Percentiles rank a stretch among this genome's conserved stretches.
phyloP scores from a whole-genome alignment of 2,113 vertebrate species.

The Felis chaus region DNA sequence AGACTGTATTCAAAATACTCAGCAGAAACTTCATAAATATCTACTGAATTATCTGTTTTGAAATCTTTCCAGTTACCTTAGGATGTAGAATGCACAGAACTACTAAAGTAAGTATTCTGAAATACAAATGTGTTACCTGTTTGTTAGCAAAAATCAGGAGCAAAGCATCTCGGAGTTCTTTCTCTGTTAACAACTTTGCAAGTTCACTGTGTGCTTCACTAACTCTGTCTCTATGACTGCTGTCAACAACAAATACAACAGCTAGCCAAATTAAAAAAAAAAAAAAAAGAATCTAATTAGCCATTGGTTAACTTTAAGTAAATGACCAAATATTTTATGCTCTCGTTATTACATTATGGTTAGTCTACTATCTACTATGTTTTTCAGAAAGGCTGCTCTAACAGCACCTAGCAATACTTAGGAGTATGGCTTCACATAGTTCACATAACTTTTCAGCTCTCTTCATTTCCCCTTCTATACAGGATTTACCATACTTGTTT shows the following conservation, averaged over 20 bases:
- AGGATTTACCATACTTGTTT: slow-evolving; percentile 3
- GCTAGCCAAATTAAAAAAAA: slow-evolving; percentile 84
- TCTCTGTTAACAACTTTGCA: slow-evolving; percentile 96
- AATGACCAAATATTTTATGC: slow-evolving; percentile 33
- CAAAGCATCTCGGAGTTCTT: slow-evolving; percentile 96
- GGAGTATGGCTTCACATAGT: slow-evolving; percentile 12
- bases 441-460: not conserved
- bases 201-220: slow-evolving; percentile 98
- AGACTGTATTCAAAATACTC: slow-evolving; percentile 1
- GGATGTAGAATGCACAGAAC: not conserved
- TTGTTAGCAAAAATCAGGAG: slow-evolving; percentile 99
- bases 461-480: not conserved
- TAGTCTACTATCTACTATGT: not conserved
- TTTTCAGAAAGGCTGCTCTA: slow-evolving; percentile 5
- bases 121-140: slow-evolving; percentile 88
- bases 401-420: not conserved
- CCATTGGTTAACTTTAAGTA: slow-evolving; percentile 45
- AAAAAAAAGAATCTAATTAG: slow-evolving; percentile 30
- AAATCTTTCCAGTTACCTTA: slow-evolving; percentile 36
- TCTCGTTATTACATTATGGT: not conserved
- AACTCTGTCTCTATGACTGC: slow-evolving; percentile 96
- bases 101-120: slow-evolving; percentile 54
- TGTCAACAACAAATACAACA: slow-evolving; percentile 98
- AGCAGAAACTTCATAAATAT: slow-evolving; percentile 43
- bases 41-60: not conserved